phyloP scores from a whole-genome alignment of 1,140 invertebrate species.

The Leptopilina boulardi region DNA sequence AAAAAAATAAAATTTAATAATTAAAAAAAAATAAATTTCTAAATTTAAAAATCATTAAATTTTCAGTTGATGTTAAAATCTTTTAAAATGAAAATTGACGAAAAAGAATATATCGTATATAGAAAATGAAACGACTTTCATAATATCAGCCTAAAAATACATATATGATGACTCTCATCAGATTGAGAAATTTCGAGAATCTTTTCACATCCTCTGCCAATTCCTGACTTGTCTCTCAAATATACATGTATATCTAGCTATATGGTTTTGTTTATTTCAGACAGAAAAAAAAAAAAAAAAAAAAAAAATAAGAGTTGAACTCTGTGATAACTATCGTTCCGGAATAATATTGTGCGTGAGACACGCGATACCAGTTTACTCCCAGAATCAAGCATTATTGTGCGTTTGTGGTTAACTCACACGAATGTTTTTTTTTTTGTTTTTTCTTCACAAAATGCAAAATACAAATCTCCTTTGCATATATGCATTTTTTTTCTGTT shows the following conservation, averaged over 20 bases:
- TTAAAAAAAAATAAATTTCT: too few relatives aligned
- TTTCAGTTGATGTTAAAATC: too few relatives aligned
- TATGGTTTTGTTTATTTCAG: slow-evolving; percentile 3
- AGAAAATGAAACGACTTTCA: background rate
- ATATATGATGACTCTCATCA: background rate
- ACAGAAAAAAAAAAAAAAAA: background rate
- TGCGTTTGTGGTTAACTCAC: background rate
- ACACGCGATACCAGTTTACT: slow-evolving; percentile 10
- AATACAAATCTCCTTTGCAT: background rate
- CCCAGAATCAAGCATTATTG: background rate
- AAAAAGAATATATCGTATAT: too few relatives aligned
- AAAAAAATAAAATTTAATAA: too few relatives aligned
- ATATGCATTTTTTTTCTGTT: background rate
- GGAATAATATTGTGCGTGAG: slow-evolving; percentile 4
- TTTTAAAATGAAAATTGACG: background rate
- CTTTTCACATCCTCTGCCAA: slow-evolving; percentile 10
- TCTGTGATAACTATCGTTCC: background rate
- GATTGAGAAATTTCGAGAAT: slow-evolving; percentile 11
- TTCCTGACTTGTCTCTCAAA: background rate
- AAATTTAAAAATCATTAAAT: too few relatives aligned
- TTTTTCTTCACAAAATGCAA: background rate
- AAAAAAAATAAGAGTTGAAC: background rate
- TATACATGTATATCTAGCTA: slow-evolving; percentile 8
- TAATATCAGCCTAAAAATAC: background rate
- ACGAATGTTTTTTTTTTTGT: background rate